phyloP scores from a whole-genome alignment of 2,113 vertebrate species.

The Apistogramma diplotaenia region DNA sequence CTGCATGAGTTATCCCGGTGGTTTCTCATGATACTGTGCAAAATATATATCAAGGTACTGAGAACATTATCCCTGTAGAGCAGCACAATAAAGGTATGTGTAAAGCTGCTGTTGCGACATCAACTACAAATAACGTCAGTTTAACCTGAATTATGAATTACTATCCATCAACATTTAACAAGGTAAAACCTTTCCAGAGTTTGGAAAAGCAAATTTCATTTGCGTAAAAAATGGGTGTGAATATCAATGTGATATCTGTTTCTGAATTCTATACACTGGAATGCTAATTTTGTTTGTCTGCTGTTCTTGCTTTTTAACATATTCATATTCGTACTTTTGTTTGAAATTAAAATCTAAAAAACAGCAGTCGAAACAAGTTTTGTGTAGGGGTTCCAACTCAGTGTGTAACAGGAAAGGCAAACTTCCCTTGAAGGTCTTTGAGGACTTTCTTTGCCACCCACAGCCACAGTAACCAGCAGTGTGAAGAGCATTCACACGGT shows the following conservation, averaged over 20 bases:
- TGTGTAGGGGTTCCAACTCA: background rate
- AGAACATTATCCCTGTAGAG: background rate
- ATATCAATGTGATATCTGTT: background rate
- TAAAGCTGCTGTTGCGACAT: background rate
- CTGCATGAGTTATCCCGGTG: background rate
- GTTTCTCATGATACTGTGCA: background rate
- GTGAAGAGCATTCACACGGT: background rate
- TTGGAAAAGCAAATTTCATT: background rate
- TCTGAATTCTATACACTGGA: background rate
- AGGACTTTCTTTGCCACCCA: background rate
- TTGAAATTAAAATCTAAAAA: background rate
- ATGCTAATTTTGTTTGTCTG: background rate
- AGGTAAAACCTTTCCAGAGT: too few species aligned
- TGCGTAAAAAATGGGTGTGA: accelerated
- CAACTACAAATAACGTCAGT: background rate
- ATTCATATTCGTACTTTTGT: background rate
- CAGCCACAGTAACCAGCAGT: background rate
- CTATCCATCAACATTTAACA: background rate
- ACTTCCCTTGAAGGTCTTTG: background rate
- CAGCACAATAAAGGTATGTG: background rate
- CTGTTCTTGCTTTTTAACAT: background rate
- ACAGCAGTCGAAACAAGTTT: background rate
- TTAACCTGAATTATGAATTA: background rate
- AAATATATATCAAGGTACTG: background rate
- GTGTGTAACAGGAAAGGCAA: background rate